phyloP scores from a whole-genome alignment of 2,113 vertebrate genomes.

The Sphaerodactylus townsendi region DNA sequence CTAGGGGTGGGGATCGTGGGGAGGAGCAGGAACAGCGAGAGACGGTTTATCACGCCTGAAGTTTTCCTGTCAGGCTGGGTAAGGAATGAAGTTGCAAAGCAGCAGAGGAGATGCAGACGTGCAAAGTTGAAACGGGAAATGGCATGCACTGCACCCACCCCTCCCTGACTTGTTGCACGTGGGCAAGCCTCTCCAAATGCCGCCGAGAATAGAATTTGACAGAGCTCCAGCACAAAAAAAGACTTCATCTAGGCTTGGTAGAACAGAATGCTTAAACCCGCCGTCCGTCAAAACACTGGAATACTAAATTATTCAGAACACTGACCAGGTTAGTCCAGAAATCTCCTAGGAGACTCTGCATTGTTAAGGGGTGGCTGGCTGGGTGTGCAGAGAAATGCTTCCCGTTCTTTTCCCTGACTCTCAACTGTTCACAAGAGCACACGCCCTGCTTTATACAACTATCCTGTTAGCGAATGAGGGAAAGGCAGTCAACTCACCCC shows the following conservation, averaged over 20 bases:
- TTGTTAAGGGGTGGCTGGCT: background rate
- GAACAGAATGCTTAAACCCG: background rate
- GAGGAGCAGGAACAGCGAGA: background rate
- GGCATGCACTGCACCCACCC: background rate
- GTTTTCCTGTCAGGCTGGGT: background rate
- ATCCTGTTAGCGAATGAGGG: background rate
- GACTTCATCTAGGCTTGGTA: background rate
- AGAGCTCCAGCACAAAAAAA: background rate
- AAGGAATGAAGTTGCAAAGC: background rate
- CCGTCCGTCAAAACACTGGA: background rate
- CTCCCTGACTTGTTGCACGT: background rate
- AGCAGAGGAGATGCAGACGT: background rate
- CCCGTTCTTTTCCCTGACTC: background rate
- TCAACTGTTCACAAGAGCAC: background rate
- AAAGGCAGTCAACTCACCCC: constrained; percentile 24
- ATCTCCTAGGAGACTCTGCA: background rate
- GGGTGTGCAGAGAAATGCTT: background rate
- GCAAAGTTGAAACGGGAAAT: background rate
- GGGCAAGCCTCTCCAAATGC: background rate
- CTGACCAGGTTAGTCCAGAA: background rate
- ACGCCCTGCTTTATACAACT: background rate
- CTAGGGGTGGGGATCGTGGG: background rate
- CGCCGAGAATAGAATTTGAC: background rate
- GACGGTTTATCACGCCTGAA: background rate
- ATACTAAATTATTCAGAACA: background rate